Conservation (phyloP, 2,888 invertebrate genomes). For the Uropetala carovei region DNA sequence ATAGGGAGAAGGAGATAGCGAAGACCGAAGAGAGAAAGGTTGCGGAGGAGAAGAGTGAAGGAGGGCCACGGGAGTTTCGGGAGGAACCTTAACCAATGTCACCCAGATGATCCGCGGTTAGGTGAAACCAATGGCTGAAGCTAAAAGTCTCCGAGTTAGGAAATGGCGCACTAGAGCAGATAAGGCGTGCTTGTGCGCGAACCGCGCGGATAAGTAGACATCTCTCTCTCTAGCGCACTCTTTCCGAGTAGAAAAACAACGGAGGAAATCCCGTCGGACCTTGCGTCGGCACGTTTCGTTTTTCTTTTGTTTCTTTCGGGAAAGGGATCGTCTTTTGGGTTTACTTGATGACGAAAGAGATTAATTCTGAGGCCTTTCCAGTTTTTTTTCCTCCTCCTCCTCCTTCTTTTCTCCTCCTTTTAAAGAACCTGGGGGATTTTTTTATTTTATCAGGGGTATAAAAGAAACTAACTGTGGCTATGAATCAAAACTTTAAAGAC, state of each 20-base stretch:
- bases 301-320: slow-evolving; percentile 43
- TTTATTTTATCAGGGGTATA: too few relatives aligned
- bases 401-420: background rate
- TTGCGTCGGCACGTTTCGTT: slow-evolving; percentile 59
- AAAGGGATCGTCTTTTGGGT: slow-evolving; percentile 5
- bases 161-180: background rate
- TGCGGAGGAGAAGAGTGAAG: background rate
- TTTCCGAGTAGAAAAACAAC: slow-evolving; percentile 30
- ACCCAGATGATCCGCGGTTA: slow-evolving; percentile 38
- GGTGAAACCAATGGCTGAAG: slow-evolving; percentile 33
- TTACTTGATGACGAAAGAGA: slow-evolving; percentile 53
- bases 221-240: background rate
- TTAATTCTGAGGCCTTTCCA: slow-evolving; percentile 1
- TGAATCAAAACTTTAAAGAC: background rate
- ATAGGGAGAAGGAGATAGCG: too few relatives aligned
- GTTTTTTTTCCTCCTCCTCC: background rate
- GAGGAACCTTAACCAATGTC: background rate
- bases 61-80: background rate
- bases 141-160: slow-evolving; percentile 34
- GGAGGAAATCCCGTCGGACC: slow-evolving; percentile 51
- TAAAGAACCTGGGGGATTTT: background rate
- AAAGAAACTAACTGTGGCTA: too few relatives aligned
- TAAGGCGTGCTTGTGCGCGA: slow-evolving; percentile 32
- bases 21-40: background rate
- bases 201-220: slow-evolving; percentile 35